Conservation (phyloP, 2,797 vertebrate genomes). For the Acanthurus lineatus region DNA sequence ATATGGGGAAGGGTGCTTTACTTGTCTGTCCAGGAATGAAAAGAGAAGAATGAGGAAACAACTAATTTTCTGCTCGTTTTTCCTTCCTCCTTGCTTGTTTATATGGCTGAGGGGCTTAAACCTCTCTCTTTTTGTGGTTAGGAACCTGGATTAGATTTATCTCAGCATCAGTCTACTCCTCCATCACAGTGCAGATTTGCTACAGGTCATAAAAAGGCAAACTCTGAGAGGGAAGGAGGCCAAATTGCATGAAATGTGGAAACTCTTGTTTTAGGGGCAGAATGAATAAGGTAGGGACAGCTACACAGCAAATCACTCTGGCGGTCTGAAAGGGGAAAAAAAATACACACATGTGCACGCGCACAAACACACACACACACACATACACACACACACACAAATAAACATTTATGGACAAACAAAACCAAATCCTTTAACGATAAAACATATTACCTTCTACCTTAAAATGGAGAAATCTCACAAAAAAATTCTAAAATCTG, state of each 20-base stretch:
- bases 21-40: slow-evolving; percentile 70
- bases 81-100: slow-evolving; percentile 15
- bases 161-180: slow-evolving; percentile 26
- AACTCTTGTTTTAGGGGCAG: slow-evolving; percentile 38
- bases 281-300: slow-evolving; percentile 20
- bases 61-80: slow-evolving; percentile 49
- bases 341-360: slow-evolving; percentile 6
- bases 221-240: slow-evolving; percentile 14
- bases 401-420: neutral
- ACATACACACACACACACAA: neutral
- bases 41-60: slow-evolving; percentile 48
- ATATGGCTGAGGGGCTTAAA: slow-evolving; percentile 21
- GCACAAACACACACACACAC: slow-evolving; percentile 29
- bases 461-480: neutral
- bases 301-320: slow-evolving; percentile 20
- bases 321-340: slow-evolving; percentile 48
- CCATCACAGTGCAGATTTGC: slow-evolving; percentile 34
- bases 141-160: slow-evolving; percentile 33
- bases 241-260: slow-evolving; percentile 17
- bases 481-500: neutral
- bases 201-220: slow-evolving; percentile 33
- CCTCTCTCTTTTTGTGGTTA: neutral
- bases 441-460: neutral
- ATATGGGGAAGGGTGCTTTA: slow-evolving; percentile 67
- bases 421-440: neutral